Evolutionary conservation across 2,888 invertebrate genomes (phyloP), one percentile per base, ranked within the genome.

Genomic region (Dryadula phaetusa): DNA sequence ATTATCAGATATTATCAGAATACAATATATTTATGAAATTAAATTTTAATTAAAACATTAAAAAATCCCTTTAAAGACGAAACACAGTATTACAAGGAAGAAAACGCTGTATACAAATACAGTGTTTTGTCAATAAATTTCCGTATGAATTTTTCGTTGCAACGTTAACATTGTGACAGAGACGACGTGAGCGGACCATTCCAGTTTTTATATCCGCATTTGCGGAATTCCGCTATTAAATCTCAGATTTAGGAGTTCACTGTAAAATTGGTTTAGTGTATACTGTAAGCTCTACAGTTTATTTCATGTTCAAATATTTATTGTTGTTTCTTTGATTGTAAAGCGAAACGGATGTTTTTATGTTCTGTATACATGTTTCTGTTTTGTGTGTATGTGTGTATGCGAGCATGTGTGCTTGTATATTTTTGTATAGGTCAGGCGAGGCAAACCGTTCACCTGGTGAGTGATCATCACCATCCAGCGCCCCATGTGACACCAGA

Each of bases 121-220:
- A n/a, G n/a, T n/a, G n/a, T n/a, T 52, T 40, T 37, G 44, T 53
- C 66, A 61, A 69, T 72, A 72, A 66, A 67, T 72, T 66, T 70
- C 68, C 69, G 72, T 72, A 67, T 71, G 66, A 72, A 70, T 72
- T 74, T 74, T 72, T 70, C 66, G 71, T 64, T 28, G 28, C 32
- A 65, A 66, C 67, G 64, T 70, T 69, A 71, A 69, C 58, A 61
- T 65, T 67, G 73, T 67, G 72, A 71, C 72, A 66, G 46, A 62
- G 66, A 63, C 62, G 49, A 62, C 58, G 67, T 58, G 64, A 67
- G 58, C 60, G 56, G 66, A 53, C 62, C 34, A 53, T 62, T 69
- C 32, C 14, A 40, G 32, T 49, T 53, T 61, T 62, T 52, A 67
- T 47, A 37, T 37, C 63, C 46, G 44, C 58, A 67, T 64, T 64